Base-by-base conservation (phyloP, 2,888 invertebrate genomes). In the Tenthredo livida region DNA sequence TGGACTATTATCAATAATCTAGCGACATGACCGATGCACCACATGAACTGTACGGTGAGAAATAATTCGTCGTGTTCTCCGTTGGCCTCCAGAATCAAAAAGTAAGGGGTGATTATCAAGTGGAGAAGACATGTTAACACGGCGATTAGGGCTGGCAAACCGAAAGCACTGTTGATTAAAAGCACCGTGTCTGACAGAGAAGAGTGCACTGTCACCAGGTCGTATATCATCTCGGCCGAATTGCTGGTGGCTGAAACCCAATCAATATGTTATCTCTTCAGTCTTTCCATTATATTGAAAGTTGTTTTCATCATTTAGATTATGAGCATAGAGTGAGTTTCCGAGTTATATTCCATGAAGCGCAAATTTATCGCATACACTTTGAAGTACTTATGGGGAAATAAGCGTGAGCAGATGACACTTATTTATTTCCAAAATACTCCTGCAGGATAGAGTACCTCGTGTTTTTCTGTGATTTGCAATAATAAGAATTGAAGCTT, bases 21-120 rank as follows among this genome's bases (percentile, higher is more conserved):
- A 72, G 94, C 90, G 88, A 94, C 89, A 87, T 96, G 95, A 0
- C 94, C 94, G 58, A 94, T 89, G 84, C 95, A 95, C 95, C 95
- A 96, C 65, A 95, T 89, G 87, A 94, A 94, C 90, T 95, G 95
- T 12, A 95, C 94, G 25, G 94, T 91, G 40, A 95, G 91, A 89
- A 95, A 95, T 93, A 86, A 93, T 90, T 84, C 94, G 89, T 90
- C 94, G 90, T 5, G 94, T 93, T 86, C 94, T 90, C 87, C 94
- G 93, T 94, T 93, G 9, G 95, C 93, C 87, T 95, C 95, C 93
- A 94, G 93, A 86, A 95, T 95, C 29, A 95, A 90, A 90, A 95
- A 95, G 90, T 95, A 96, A 0, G 95, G 95, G 0, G 95, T 95
- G 29, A 95, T 95, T 25, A 95, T 95, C 3, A 95, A 92, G 86